Conservation (phyloP, 2,113 vertebrate species). For the Herpetotheres cachinnans region DNA sequence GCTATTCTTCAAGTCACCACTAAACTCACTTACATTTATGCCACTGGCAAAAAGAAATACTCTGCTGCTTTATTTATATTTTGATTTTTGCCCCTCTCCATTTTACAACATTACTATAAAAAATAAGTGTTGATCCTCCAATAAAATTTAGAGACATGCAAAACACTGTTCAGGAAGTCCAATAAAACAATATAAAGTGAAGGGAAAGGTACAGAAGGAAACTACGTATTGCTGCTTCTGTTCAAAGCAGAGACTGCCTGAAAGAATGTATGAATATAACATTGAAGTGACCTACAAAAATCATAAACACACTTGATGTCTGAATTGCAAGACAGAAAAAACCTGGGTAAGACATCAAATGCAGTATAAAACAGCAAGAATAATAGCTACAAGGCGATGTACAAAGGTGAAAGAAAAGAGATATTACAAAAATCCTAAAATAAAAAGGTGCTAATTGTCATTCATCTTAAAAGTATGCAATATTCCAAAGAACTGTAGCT, state of each 20-base stretch:
- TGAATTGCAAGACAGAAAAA: constrained; percentile 20
- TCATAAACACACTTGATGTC: constrained; percentile 32
- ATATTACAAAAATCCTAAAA: constrained; percentile 49
- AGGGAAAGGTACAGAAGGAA: not conserved
- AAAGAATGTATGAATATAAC: constrained; percentile 58
- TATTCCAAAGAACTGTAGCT: constrained; percentile 62
- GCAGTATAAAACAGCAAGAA: not conserved
- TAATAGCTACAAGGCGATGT: constrained; percentile 54
- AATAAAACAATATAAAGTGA: constrained; percentile 30
- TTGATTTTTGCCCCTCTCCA: not conserved
- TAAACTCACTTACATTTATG: not conserved
- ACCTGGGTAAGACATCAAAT: constrained; percentile 8
- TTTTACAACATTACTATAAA: not conserved
- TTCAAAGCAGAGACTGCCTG: constrained; percentile 54
- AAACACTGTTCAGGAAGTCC: constrained; percentile 34
- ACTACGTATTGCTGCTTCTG: not conserved
- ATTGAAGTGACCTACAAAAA: constrained; percentile 71
- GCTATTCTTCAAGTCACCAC: not conserved
- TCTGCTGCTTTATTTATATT: not conserved
- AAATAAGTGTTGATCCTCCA: constrained; percentile 16
- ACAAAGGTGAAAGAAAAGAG: constrained; percentile 56
- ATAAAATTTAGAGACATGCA: constrained; percentile 28
- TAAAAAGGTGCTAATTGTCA: constrained; percentile 64
- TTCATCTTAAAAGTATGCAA: constrained; percentile 63
- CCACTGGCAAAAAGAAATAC: not conserved